These are phyloP conservation scores for Colistium nudipinnis DNA, from an alignment of 2,113 vertebrate species.

Conservation along the genomic window DNA sequence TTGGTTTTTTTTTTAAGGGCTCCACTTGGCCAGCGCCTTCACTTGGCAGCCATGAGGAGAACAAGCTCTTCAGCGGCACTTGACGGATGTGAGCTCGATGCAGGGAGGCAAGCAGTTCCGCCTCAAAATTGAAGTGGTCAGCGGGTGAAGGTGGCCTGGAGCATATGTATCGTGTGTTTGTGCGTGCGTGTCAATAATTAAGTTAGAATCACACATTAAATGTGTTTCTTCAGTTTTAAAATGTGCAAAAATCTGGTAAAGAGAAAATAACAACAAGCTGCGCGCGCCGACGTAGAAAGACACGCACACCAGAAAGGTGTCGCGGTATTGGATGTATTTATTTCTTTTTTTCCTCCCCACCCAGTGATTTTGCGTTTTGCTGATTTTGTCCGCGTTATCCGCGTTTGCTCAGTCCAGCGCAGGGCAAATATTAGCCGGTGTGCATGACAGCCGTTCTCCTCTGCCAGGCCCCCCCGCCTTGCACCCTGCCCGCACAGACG, in stretches of 20 bases:
- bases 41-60: slow-evolving; percentile 15
- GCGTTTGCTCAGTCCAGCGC: slow-evolving; percentile 76
- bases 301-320: slow-evolving; percentile 39
- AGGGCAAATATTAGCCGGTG: slow-evolving; percentile 72
- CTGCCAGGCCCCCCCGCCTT: slow-evolving; percentile 54
- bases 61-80: slow-evolving; percentile 17
- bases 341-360: too few relatives aligned
- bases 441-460: slow-evolving; percentile 58
- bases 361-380: slow-evolving; percentile 43
- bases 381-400: slow-evolving; percentile 72
- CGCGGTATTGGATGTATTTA: slow-evolving; percentile 53
- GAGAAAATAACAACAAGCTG: slow-evolving; percentile 20
- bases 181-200: too few relatives aligned
- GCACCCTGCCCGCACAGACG: slow-evolving; percentile 29
- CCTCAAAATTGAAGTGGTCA: slow-evolving; percentile 29
- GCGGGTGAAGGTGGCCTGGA: slow-evolving; percentile 20
- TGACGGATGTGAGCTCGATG: slow-evolving; percentile 6
- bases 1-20: slow-evolving; percentile 9
- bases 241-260: too few relatives aligned
- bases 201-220: too few relatives aligned
- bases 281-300: slow-evolving; percentile 36
- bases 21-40: neutral
- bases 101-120: slow-evolving; percentile 6
- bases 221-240: too few relatives aligned
- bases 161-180: neutral